Evolutionary conservation across 2,888 invertebrate species (phyloP).

Genomic region (Eledona agricola): DNA sequence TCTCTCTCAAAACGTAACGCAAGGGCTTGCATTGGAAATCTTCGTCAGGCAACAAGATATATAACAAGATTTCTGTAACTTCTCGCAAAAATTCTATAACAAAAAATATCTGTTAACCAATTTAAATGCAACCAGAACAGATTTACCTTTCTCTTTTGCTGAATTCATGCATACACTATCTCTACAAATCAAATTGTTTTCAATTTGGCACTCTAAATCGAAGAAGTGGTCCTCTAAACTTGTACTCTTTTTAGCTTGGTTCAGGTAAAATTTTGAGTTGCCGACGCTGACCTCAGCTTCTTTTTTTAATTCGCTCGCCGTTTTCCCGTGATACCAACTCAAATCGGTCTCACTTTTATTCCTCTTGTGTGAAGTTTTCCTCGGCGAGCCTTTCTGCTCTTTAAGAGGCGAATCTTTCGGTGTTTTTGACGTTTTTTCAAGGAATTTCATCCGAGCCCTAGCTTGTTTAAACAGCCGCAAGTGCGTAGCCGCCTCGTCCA

Average conservation of each 20-base stretch:
- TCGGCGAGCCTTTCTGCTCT: conserved; percentile 57
- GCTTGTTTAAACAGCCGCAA: conserved; percentile 87
- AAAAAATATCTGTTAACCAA: too few species aligned
- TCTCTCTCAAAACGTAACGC: conserved; percentile 77
- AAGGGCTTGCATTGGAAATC: conserved; percentile 86
- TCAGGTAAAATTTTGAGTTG: conserved; percentile 72
- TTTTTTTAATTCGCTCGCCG: too few species aligned
- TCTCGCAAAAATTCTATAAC: conserved; percentile 80
- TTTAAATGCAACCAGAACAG: conserved; percentile 1
- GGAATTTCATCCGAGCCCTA: conserved; percentile 62
- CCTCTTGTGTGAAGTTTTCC: conserved; percentile 66
- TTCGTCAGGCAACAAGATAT: conserved; percentile 82
- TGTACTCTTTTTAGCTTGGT: conserved; percentile 59
- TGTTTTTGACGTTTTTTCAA: conserved; percentile 50
- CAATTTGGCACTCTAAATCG: conserved; percentile 88
- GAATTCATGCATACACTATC: conserved; percentile 81
- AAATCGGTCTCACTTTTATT: conserved; percentile 80
- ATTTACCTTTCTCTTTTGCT: conserved; percentile 68
- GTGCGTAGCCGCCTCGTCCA: conserved; percentile 91
- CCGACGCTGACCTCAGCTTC: conserved; percentile 61
- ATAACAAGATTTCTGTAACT: conserved; percentile 82
- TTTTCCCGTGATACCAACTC: conserved; percentile 67
- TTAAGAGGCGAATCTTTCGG: conserved; percentile 55
- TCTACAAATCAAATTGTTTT: conserved; percentile 79
- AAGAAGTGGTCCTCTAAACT: conserved; percentile 82